Conservation (phyloP, 64 coral and sea anemone genomes). For the Pocillopora verrucosa region DNA sequence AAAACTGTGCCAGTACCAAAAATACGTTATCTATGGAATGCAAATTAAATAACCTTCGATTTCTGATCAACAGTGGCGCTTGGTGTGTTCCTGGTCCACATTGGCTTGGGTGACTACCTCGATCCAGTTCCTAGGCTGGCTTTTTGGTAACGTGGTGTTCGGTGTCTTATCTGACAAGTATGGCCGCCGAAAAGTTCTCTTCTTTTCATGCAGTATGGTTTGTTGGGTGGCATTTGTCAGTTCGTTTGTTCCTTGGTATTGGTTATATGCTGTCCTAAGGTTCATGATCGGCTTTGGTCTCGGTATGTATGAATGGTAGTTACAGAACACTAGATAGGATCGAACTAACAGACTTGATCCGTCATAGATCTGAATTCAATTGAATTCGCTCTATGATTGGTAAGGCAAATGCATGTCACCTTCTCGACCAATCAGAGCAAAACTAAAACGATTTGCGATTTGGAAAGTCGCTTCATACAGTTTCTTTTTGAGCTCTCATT, state of each 20-base stretch:
- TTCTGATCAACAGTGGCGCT: conserved; percentile 63
- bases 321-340: too few relatives aligned
- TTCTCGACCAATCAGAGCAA: too few relatives aligned
- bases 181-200: conserved; percentile 82
- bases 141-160: conserved; percentile 84
- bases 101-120: conserved; percentile 63
- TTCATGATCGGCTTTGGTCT: conserved; percentile 92
- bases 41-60: too few relatives aligned
- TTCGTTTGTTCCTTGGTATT: conserved; percentile 81
- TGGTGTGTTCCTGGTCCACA: conserved; percentile 65
- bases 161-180: conserved; percentile 91
- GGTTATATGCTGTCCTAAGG: conserved; percentile 72
- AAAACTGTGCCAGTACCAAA: too few relatives aligned
- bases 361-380: too few relatives aligned
- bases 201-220: conserved; percentile 69
- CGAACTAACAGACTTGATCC: too few relatives aligned
- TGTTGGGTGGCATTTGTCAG: conserved; percentile 91
- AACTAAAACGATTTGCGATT: too few relatives aligned
- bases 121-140: conserved; percentile 82
- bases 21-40: too few relatives aligned
- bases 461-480: too few relatives aligned
- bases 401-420: too few relatives aligned
- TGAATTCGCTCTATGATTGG: too few relatives aligned
- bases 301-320: conserved; percentile 27
- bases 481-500: too few relatives aligned